These are phyloP conservation scores for Apis laboriosa DNA, from an alignment of 1,140 invertebrate species.

Conservation along the genomic window DNA sequence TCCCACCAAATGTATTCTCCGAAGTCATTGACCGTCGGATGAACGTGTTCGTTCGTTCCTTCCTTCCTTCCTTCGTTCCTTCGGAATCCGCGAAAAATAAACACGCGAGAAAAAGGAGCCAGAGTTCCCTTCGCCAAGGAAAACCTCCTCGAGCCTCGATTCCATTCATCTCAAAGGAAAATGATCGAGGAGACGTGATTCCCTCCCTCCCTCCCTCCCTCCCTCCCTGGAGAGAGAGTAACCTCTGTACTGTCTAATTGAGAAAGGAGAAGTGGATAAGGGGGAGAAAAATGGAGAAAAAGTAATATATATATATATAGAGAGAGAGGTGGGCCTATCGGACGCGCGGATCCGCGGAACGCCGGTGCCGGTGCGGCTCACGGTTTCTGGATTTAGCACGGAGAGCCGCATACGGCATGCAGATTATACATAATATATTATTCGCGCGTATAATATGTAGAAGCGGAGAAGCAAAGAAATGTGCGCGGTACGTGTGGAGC, in stretches of 20 bases:
- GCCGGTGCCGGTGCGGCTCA: background rate
- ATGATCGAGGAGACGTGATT: too few species aligned
- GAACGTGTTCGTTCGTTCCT: constrained; percentile 3
- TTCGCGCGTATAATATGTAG: constrained; percentile 47
- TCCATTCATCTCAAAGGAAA: background rate
- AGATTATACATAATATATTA: constrained; percentile 50
- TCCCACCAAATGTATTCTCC: constrained; percentile 63
- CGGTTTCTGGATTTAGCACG: constrained; percentile 36
- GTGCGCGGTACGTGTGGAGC: background rate
- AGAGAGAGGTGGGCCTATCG: background rate
- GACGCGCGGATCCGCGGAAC: constrained; percentile 7
- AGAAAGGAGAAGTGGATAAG: background rate
- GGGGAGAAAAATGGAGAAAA: background rate
- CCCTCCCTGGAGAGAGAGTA: background rate
- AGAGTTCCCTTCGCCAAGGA: too few species aligned
- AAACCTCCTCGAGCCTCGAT: background rate
- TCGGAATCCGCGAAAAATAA: constrained; percentile 25
- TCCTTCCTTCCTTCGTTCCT: constrained; percentile 4
- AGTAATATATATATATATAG: background rate
- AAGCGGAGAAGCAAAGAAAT: constrained; percentile 11
- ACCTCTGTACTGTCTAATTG: too few species aligned
- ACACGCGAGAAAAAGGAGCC: background rate
- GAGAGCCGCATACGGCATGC: constrained; percentile 27
- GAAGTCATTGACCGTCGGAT: constrained; percentile 63
- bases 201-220: too few species aligned